A percentile compares a stretch with the other conserved stretches of the same genome.
These are phyloP conservation scores for Chydorus sphaericus DNA, from an alignment of 2,888 invertebrate species.

Conservation along the genomic window DNA sequence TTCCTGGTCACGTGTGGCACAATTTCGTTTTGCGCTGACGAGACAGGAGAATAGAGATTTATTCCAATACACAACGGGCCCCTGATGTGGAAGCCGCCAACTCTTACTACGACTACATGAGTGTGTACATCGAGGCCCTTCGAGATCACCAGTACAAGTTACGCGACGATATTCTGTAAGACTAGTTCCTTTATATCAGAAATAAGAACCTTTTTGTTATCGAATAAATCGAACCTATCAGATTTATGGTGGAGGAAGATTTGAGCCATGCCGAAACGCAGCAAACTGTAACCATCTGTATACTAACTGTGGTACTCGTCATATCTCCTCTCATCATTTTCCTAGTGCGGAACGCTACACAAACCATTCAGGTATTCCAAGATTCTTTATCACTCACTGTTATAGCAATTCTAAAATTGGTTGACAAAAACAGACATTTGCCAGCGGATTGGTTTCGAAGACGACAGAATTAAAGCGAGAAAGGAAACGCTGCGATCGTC, in stretches of 20 bases:
- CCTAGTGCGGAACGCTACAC: conserved; percentile 37
- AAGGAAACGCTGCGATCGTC: conserved; percentile 41
- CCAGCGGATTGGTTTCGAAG: conserved; percentile 34
- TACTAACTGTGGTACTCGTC: conserved; percentile 35
- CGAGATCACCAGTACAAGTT: conserved; percentile 22
- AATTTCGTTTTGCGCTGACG: background rate
- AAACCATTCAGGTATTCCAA: conserved; percentile 38
- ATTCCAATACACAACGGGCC: conserved; percentile 17
- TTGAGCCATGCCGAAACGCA: conserved; percentile 26
- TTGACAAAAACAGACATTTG: conserved; percentile 20
- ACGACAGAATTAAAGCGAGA: conserved; percentile 38
- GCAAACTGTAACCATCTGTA: conserved; percentile 32
- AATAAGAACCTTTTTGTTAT: no score
- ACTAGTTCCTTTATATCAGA: conserved; percentile 18
- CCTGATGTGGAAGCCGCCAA: conserved; percentile 19
- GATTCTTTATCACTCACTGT: background rate
- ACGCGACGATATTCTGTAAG: conserved; percentile 22
- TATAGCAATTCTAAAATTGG: background rate
- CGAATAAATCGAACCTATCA: conserved; percentile 23
- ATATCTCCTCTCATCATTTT: conserved; percentile 39
- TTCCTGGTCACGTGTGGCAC: background rate
- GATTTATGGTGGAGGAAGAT: conserved; percentile 34
- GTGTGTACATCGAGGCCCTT: conserved; percentile 22
- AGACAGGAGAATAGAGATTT: conserved; percentile 21
- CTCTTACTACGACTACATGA: conserved; percentile 23